Base-by-base conservation (phyloP, 1,140 invertebrate species). In the Macrotrachela quadricornifera region DNA sequence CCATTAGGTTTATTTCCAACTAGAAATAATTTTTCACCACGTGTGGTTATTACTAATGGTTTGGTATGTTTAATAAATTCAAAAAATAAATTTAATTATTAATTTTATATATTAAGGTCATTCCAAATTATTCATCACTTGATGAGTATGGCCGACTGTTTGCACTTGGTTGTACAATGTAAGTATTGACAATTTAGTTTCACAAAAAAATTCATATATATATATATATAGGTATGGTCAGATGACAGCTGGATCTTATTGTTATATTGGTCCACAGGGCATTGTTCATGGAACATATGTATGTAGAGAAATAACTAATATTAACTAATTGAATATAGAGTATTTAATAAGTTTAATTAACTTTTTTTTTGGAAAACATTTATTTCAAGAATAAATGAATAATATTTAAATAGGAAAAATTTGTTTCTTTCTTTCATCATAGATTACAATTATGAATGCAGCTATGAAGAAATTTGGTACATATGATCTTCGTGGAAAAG, bases 251-350 rank as follows among this genome's bases (percentile, higher is more conserved):
- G 79, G 78, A 13, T 77, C 76, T 60, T 80, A 73, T 61, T 79
- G 78, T 58, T 80, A 80, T 62, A 80, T 80, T 57, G 79, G 78
- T 18, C 78, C 78, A 9, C 78, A 80, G 61, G 78, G 79, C 9
- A 80, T 80, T 55, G 79, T 80, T 15, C 78, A 80, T 63, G 78
- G 78, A 18, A 80, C 78, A 6, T 78, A 76, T 45, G 78, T 79
- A 65, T 61, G 68, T 64, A 40, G 41, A 36, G 9, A 48, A 30
- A n/a, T n/a, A n/a, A n/a, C n/a, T n/a, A n/a, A n/a, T n/a, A n/a
- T n/a, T n/a, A n/a, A n/a, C n/a, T n/a, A n/a, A n/a, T n/a, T n/a
- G n/a, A n/a, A n/a, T n/a, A n/a, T n/a, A n/a, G n/a, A n/a, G n/a
- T n/a, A n/a, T n/a, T n/a, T n/a, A n/a, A n/a, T n/a, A n/a, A n/a